These are phyloP conservation scores for Lasius platythorax DNA, from an alignment of 2,888 invertebrate genomes.

Conservation along the genomic window DNA sequence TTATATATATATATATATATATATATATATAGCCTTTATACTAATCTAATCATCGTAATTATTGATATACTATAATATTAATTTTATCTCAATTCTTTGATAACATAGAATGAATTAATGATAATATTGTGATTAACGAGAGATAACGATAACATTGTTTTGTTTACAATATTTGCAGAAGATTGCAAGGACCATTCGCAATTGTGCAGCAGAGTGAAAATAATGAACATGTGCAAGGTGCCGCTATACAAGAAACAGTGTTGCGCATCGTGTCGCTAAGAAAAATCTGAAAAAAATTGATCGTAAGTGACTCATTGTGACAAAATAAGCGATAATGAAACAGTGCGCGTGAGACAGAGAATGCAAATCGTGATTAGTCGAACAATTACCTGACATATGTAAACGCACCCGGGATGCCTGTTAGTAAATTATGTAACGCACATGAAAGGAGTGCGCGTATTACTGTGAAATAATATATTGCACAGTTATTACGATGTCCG, in stretches of 20 bases:
- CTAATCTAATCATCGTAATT: background rate
- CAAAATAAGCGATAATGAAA: conserved; percentile 40
- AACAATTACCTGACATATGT: conserved; percentile 49
- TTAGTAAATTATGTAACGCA: conserved; percentile 54
- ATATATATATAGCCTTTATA: background rate
- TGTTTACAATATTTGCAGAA: conserved; percentile 85
- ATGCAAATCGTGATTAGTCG: conserved; percentile 46
- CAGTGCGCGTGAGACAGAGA: conserved; percentile 46
- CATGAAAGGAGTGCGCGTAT: conserved; percentile 10
- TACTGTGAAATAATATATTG: conserved; percentile 44
- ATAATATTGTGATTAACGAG: background rate
- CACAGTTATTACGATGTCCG: conserved; percentile 38
- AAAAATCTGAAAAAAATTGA: conserved; percentile 56
- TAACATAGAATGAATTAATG: background rate
- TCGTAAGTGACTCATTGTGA: conserved; percentile 59
- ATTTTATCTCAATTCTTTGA: background rate
- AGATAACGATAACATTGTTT: background rate
- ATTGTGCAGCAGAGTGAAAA: conserved; percentile 94
- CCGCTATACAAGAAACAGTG: conserved; percentile 94
- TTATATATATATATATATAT: no score
- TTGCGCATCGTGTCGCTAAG: conserved; percentile 92
- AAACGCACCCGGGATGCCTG: conserved; percentile 62
- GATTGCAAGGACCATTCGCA: conserved; percentile 93
- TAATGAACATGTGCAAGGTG: conserved; percentile 95
- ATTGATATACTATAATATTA: background rate